phyloP scores from a whole-genome alignment of 2,888 invertebrate species.

The Macaria notata region DNA sequence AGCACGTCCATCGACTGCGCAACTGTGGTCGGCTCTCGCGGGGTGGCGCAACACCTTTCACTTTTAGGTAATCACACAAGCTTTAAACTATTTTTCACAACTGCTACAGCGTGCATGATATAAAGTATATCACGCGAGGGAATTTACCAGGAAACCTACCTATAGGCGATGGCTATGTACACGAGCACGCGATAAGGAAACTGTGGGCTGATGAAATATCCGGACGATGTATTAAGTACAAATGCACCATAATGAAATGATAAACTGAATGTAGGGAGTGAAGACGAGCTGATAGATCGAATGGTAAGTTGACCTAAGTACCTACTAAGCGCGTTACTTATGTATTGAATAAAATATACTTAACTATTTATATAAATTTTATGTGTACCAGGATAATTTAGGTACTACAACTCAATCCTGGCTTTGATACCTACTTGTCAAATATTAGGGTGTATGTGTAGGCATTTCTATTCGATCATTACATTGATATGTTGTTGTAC shows the following conservation, averaged over 20 bases:
- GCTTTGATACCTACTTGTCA: too few species aligned
- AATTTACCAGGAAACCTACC: constrained; percentile 14
- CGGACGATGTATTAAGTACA: constrained; percentile 29
- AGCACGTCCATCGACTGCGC: constrained; percentile 10
- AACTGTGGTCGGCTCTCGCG: constrained; percentile 23
- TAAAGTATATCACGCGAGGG: constrained; percentile 19
- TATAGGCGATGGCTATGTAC: constrained; percentile 16
- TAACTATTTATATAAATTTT: too few species aligned
- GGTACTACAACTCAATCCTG: too few species aligned
- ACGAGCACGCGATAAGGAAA: constrained; percentile 22
- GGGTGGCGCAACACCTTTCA: constrained; percentile 36
- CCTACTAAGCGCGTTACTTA: not conserved
- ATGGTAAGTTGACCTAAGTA: constrained; percentile 30
- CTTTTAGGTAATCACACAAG: constrained; percentile 44
- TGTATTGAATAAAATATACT: too few species aligned
- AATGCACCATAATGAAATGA: constrained; percentile 17
- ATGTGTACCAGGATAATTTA: too few species aligned
- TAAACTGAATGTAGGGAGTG: constrained; percentile 30
- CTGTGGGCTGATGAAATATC: constrained; percentile 48
- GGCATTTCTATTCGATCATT: constrained; percentile 18
- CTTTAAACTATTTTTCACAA: constrained; percentile 33
- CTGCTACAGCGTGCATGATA: constrained; percentile 20
- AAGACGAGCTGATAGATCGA: constrained; percentile 23
- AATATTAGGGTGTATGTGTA: too few species aligned
- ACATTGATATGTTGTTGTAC: constrained; percentile 51